Evolutionary conservation across 2,113 vertebrate species (phyloP).

Genomic region (Psittacus erithacus): DNA sequence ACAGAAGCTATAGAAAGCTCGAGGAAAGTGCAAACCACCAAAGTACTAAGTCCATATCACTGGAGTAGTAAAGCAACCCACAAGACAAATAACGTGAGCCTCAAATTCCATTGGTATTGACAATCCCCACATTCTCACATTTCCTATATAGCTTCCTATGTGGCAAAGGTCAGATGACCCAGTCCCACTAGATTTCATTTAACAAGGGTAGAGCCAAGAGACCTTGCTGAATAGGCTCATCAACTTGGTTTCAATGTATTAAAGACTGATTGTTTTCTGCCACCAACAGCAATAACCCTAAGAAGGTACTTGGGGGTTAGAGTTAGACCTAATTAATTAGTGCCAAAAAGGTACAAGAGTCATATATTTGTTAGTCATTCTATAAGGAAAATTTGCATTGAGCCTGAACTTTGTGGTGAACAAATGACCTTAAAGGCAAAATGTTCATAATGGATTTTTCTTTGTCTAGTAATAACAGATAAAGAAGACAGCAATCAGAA

Average conservation of each 20-base stretch:
- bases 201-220: not conserved
- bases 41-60: not conserved
- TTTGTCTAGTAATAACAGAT: not conserved
- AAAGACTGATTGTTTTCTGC: not conserved
- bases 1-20: not conserved
- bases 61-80: not conserved
- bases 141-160: not conserved
- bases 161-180: not conserved
- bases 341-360: not conserved
- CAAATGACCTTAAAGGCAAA: not conserved
- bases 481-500: not conserved
- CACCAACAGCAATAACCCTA: not conserved
- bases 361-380: not conserved
- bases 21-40: not conserved
- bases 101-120: not conserved
- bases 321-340: not conserved
- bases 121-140: rapidly evolving
- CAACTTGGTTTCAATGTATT: not conserved
- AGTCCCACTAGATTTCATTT: not conserved
- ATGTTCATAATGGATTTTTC: not conserved
- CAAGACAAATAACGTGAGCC: not conserved
- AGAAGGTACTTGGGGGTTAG: not conserved
- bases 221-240: not conserved
- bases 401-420: not conserved
- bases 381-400: not conserved